These are phyloP conservation scores for Platerodrilus igneus DNA, from an alignment of 2,888 invertebrate genomes.

Conservation along the genomic window DNA sequence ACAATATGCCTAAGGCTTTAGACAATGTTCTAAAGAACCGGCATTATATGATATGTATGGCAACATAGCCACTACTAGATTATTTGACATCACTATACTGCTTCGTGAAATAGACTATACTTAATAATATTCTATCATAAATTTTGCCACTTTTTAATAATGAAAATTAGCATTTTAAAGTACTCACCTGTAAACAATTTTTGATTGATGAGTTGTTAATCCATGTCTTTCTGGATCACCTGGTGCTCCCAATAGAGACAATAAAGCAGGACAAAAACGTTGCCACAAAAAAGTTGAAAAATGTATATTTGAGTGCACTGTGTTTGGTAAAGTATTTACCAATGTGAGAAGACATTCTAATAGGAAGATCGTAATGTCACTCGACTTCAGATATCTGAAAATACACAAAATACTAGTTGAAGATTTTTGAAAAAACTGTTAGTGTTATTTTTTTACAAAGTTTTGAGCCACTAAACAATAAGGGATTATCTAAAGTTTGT, in stretches of 20 bases:
- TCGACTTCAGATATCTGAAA: constrained; percentile 58
- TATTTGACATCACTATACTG: no score
- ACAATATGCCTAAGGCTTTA: no score
- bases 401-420: constrained; percentile 13
- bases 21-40: no score
- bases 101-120: no score
- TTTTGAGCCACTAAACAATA: no score
- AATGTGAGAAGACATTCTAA: constrained; percentile 83
- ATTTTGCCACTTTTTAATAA: neutral
- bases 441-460: no score
- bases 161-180: neutral
- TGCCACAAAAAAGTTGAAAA: constrained; percentile 90
- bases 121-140: constrained; percentile 6
- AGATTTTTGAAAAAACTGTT: neutral
- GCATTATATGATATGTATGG: no score
- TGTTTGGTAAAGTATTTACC: constrained; percentile 75
- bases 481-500: no score
- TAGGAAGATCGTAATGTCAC: constrained; percentile 68
- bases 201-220: constrained; percentile 79
- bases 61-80: no score
- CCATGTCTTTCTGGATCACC: constrained; percentile 72
- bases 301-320: constrained; percentile 78
- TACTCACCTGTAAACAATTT: constrained; percentile 76
- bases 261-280: constrained; percentile 84
- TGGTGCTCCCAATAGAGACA: constrained; percentile 84